Percentiles rank a stretch among this genome's conserved stretches.
These are phyloP conservation scores for Ceratotherium simum DNA, from an alignment of 2,113 vertebrate genomes.

Conservation along the genomic window DNA sequence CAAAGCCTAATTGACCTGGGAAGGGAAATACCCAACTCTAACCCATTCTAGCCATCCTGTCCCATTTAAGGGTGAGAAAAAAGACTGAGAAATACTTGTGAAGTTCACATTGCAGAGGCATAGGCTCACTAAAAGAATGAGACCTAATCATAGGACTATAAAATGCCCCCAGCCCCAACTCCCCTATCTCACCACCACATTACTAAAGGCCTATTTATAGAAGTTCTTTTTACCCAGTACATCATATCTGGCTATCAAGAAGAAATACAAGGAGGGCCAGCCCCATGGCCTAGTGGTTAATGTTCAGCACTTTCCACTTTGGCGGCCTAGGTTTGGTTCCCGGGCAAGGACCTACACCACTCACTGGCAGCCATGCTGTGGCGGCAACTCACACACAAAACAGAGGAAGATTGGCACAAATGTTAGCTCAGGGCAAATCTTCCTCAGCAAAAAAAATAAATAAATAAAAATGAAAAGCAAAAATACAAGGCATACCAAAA, in stretches of 20 bases:
- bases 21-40: not conserved
- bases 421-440: too few species aligned
- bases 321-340: too few species aligned
- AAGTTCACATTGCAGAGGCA: not conserved
- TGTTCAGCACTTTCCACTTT: too few species aligned
- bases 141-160: not conserved
- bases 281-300: too few species aligned
- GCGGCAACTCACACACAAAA: too few species aligned
- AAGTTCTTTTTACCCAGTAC: not conserved
- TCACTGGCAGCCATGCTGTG: too few species aligned
- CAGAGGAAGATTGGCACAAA: too few species aligned
- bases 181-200: not conserved
- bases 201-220: not conserved
- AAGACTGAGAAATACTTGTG: not conserved
- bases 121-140: not conserved
- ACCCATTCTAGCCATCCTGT: not conserved
- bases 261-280: not conserved
- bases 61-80: not conserved
- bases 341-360: too few species aligned
- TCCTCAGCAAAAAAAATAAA: too few species aligned
- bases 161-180: not conserved
- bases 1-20: not conserved
- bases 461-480: too few species aligned
- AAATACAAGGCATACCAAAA: not conserved
- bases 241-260: not conserved